These are phyloP conservation scores for Oncorhynchus mykiss DNA, from an alignment of 2,113 vertebrate genomes.

Conservation along the genomic window DNA sequence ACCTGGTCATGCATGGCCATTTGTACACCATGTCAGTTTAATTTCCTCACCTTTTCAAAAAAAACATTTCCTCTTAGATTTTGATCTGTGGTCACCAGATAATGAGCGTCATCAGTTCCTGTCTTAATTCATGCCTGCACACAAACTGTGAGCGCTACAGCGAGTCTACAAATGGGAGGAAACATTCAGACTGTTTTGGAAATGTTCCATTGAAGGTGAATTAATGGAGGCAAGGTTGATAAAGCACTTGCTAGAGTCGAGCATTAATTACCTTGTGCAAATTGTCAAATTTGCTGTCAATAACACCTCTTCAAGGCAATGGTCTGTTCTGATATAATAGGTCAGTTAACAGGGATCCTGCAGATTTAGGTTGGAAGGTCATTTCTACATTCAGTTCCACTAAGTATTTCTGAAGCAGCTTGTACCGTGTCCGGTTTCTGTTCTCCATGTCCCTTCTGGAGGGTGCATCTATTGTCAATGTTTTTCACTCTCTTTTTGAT, in stretches of 20 bases:
- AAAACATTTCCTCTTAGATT: slow-evolving; percentile 1
- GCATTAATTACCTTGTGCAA: neutral
- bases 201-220: neutral
- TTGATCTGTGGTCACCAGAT: neutral
- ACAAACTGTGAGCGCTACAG: slow-evolving; percentile 18
- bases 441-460: neutral
- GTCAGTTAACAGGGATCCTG: too few species aligned
- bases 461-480: neutral
- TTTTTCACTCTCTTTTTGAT: neutral
- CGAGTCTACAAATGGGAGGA: neutral
- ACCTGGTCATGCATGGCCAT: too few species aligned
- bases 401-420: neutral
- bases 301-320: too few species aligned
- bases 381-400: neutral
- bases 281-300: too few species aligned
- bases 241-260: neutral
- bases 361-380: neutral
- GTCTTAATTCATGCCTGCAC: slow-evolving; percentile 27
- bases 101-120: slow-evolving; percentile 29
- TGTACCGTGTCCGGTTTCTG: neutral
- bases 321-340: too few species aligned
- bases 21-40: slow-evolving; percentile 23
- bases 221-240: neutral
- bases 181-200: neutral
- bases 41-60: slow-evolving; percentile 9